Conservation (phyloP, 2,113 vertebrate species). For the Eonycteris spelaea region DNA sequence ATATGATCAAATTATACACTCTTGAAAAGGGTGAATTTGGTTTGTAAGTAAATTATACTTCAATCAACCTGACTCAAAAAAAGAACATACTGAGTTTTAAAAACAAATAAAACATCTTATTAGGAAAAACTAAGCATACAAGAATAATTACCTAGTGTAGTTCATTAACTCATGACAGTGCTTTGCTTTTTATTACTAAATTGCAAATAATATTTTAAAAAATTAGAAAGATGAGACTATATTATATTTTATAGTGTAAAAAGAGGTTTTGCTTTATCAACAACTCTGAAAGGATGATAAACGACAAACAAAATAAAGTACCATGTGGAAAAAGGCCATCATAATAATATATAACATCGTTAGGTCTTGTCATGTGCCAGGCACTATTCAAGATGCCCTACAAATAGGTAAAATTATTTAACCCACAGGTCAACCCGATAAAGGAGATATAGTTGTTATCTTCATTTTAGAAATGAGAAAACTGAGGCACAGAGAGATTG, state of each 20-base stretch:
- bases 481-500: neutral
- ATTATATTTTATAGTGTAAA: neutral
- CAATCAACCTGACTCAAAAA: neutral
- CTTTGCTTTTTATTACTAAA: constrained; percentile 43
- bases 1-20: neutral
- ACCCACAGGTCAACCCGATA: neutral
- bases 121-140: constrained; percentile 33
- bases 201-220: constrained; percentile 39
- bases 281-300: constrained; percentile 21
- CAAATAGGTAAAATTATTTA: neutral
- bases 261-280: constrained; percentile 40
- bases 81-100: neutral
- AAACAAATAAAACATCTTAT: constrained; percentile 30
- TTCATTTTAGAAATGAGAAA: neutral
- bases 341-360: neutral
- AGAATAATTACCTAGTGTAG: constrained; percentile 31
- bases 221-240: neutral
- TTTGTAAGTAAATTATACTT: constrained; percentile 21
- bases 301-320: constrained; percentile 9
- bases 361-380: neutral
- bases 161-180: neutral
- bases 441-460: neutral
- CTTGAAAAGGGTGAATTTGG: neutral
- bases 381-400: neutral
- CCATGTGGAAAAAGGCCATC: neutral